A percentile compares a stretch with the other conserved stretches of the same genome.
Evolutionary conservation across 2,888 invertebrate genomes (phyloP).

Genomic region (Schizotus pectinicornis): DNA sequence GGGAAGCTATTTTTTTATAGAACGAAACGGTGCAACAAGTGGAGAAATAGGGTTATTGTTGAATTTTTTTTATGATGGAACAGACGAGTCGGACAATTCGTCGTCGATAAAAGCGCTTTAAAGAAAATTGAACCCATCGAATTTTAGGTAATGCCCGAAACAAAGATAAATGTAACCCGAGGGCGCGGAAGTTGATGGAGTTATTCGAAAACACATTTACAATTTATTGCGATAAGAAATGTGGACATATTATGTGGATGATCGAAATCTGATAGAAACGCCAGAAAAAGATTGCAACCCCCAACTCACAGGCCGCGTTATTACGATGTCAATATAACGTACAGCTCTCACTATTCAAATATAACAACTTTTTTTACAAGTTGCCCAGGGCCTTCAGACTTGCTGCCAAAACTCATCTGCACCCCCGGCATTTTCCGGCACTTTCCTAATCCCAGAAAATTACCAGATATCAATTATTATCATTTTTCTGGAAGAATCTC

Average conservation of each 20-base stretch:
- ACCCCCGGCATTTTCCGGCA: no score
- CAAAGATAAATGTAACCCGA: conserved; percentile 9
- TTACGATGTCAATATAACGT: conserved; percentile 28
- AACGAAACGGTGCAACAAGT: conserved; percentile 8
- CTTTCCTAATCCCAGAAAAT: no score
- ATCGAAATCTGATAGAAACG: conserved; percentile 26
- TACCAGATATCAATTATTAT: no score
- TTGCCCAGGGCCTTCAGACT: neutral
- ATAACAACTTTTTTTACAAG: conserved; percentile 16
- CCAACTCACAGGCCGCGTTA: conserved; percentile 15
- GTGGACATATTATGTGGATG: conserved; percentile 26
- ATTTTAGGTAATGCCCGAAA: conserved; percentile 12
- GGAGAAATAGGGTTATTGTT: conserved; percentile 8
- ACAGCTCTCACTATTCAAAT: conserved; percentile 25
- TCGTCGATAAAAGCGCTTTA: conserved; percentile 16
- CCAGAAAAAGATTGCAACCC: conserved; percentile 17
- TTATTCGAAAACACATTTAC: conserved; percentile 21
- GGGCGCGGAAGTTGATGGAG: conserved; percentile 19
- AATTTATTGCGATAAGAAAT: conserved; percentile 29
- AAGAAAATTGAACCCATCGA: conserved; percentile 17
- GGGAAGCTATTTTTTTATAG: no score
- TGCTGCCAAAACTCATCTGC: neutral
- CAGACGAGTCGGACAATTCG: conserved; percentile 4
- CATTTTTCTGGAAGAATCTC: no score
- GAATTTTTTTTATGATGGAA: conserved; percentile 3